Conservation (phyloP, 1,140 invertebrate species). For the Tribolium madens region DNA sequence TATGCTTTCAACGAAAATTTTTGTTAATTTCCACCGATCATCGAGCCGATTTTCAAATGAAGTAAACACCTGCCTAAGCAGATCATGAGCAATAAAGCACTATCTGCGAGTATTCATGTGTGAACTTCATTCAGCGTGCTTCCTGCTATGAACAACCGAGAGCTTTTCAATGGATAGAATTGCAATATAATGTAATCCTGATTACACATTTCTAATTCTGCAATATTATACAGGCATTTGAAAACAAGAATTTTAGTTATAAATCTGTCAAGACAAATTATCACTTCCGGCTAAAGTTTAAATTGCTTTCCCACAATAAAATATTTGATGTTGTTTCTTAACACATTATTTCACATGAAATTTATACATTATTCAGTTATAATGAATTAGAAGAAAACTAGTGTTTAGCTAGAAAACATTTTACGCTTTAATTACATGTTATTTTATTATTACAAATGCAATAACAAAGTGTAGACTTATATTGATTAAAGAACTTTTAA, state of each 20-base stretch:
- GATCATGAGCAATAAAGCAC: slow-evolving; percentile 23
- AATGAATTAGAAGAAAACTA: neutral
- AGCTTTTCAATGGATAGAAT: slow-evolving; percentile 18
- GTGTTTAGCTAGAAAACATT: neutral
- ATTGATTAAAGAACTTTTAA: neutral
- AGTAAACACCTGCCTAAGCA: neutral
- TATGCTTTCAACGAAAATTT: no score
- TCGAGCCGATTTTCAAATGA: neutral
- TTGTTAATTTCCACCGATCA: no score
- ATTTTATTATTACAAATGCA: neutral
- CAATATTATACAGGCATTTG: slow-evolving; percentile 25
- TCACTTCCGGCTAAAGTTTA: slow-evolving; percentile 23
- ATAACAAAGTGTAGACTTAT: neutral
- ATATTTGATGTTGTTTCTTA: slow-evolving; percentile 14
- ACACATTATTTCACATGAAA: neutral
- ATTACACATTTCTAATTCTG: slow-evolving; percentile 27
- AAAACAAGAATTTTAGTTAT: slow-evolving; percentile 18
- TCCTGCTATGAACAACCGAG: slow-evolving; percentile 18
- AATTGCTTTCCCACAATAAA: slow-evolving; percentile 29
- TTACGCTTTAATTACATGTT: neutral
- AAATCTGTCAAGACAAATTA: slow-evolving; percentile 35
- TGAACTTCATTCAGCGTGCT: slow-evolving; percentile 20
- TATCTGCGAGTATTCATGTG: slow-evolving; percentile 28
- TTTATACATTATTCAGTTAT: neutral
- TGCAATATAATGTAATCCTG: slow-evolving; percentile 31